These are phyloP conservation scores for Pangasius larnaudii DNA, from an alignment of 2,797 vertebrate species.

Conservation along the genomic window DNA sequence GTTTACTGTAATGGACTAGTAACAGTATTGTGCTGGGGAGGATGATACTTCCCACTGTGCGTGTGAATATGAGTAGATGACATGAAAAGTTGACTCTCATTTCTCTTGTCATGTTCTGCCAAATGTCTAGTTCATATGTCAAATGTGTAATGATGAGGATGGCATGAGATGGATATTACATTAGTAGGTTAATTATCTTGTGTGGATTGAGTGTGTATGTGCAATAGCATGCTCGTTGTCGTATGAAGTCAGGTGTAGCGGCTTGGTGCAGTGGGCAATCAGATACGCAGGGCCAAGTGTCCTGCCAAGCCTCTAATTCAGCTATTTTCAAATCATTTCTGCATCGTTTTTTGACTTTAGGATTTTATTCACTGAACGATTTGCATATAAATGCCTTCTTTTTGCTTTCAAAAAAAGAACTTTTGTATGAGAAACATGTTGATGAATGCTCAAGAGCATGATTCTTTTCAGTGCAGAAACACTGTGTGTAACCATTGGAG, in stretches of 20 bases:
- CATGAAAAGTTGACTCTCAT: slow-evolving; percentile 3
- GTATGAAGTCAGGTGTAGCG: slow-evolving; percentile 12
- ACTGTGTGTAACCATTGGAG: slow-evolving; percentile 46
- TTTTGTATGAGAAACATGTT: slow-evolving; percentile 10
- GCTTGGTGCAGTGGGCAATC: not conserved
- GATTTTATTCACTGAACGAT: not conserved
- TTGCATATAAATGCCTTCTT: slow-evolving; percentile 2
- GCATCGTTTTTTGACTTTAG: not conserved
- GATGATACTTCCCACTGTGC: not conserved
- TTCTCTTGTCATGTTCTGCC: slow-evolving; percentile 20
- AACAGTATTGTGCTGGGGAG: not conserved
- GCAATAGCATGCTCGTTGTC: slow-evolving; percentile 2
- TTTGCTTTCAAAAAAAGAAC: not conserved
- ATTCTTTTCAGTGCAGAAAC: slow-evolving; percentile 44
- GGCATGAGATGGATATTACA: not conserved
- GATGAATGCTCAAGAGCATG: slow-evolving; percentile 35
- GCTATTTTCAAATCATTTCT: not conserved
- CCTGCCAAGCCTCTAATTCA: slow-evolving; percentile 10
- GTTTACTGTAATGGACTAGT: not conserved
- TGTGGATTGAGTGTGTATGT: slow-evolving; percentile 12
- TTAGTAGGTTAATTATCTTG: slow-evolving; percentile 24
- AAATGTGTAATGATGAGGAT: slow-evolving; percentile 14
- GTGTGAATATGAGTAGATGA: not conserved
- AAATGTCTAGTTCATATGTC: slow-evolving; percentile 22
- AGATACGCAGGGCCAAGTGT: not conserved